Base-by-base conservation (phyloP, 1,140 invertebrate genomes). In the Trissolcus basalis region DNA sequence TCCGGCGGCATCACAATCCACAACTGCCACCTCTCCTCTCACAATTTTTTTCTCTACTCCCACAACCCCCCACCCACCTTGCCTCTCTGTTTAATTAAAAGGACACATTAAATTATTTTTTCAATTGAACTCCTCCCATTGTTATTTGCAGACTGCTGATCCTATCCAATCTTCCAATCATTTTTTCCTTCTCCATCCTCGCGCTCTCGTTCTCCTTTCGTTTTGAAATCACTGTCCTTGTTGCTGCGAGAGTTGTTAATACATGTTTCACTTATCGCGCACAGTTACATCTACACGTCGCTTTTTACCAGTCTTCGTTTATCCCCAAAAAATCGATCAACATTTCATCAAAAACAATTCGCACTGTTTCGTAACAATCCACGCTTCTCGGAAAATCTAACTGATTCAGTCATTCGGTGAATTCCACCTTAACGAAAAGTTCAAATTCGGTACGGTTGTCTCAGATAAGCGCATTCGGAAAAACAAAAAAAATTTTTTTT, bases 21-120 rank as follows among this genome's bases (percentile, higher is more conserved):
- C 71, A 61, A 73, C 72, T 64, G 50, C 72, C 74, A 59, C 78
- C 76, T 67, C 69, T 67, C 72, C 67, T 50, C 49, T 71, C 69
- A 71, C 67, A 55, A 27, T 60, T 67, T 73, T 64, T 67, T 68
- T 76, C 72, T 75, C 54, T 74, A 78, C 77, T 72, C 80, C 80
- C 80, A 73, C 83, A 64, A 70, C 43, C 43, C 68, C 77, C 78
- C 69, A 54, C 43, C 78, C 78, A 75, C 81, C 80, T 81, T 80
- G 80, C 81, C 82, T 87, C 86, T 86, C 84, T 86, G 85, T 87
- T 87, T 86, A 87, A 87, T 87, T 87, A 87, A 87, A 87, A 86
- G 85, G 85, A 87, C 85, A 87, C 85, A 87, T 87, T 87, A 87
- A 87, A 87, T 87, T 87, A 87, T 87, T 87, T 87, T 87, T 87